These are phyloP conservation scores for Anguilla megastoma DNA, from an alignment of 2,797 vertebrate species.

Conservation along the genomic window DNA sequence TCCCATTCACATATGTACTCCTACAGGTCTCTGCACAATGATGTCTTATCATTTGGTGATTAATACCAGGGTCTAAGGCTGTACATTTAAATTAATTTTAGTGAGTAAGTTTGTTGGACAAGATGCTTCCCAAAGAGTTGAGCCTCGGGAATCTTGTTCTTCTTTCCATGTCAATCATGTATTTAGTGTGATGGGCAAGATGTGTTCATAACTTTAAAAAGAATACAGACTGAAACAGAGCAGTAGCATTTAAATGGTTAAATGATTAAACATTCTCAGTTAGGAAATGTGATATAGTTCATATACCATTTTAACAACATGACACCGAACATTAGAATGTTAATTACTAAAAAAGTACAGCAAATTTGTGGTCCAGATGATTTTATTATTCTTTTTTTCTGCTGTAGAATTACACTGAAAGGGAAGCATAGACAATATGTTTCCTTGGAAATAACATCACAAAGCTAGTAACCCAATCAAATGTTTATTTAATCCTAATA, in stretches of 20 bases:
- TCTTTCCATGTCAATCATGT: not conserved
- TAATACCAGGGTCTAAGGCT: constrained; percentile 27
- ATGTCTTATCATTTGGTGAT: not conserved
- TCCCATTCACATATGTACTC: not conserved
- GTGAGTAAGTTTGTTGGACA: constrained; percentile 23
- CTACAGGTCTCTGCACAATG: not conserved
- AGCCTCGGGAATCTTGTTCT: not conserved
- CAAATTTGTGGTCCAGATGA: not conserved
- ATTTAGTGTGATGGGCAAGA: not conserved
- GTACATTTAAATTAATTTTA: constrained; percentile 28
- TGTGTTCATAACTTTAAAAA: not conserved
- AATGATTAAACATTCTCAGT: too few species aligned
- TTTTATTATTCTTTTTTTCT: not conserved
- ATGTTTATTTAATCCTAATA: not conserved
- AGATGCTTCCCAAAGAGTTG: constrained; percentile 29
- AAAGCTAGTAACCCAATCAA: not conserved
- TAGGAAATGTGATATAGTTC: too few species aligned
- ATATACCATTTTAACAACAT: not conserved
- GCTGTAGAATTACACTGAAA: not conserved
- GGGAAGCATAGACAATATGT: not conserved
- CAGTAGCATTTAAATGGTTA: too few species aligned
- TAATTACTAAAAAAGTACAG: not conserved
- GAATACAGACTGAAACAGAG: too few species aligned
- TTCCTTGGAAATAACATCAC: not conserved
- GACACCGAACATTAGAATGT: not conserved